Evolutionary conservation across 2,113 vertebrate species (phyloP).

Genomic region (Cinclus mexicanus): DNA sequence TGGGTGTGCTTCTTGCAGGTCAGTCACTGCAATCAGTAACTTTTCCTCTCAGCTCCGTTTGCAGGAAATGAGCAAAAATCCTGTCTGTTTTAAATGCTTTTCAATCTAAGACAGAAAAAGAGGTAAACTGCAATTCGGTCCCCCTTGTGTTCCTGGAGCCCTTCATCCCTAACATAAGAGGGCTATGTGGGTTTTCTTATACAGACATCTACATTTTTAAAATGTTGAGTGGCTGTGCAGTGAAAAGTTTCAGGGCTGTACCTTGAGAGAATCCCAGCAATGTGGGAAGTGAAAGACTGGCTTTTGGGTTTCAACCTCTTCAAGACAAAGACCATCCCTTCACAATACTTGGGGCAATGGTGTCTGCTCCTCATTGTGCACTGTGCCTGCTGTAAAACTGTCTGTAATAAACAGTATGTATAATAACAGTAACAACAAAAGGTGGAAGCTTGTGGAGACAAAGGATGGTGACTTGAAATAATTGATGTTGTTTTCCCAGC

Average conservation of each 20-base stretch:
- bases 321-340: not conserved
- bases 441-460: slow-evolving; percentile 28
- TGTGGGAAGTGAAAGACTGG: not conserved
- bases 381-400: not conserved
- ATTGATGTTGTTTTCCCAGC: slow-evolving; percentile 27
- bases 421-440: slow-evolving; percentile 38
- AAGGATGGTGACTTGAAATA: not conserved
- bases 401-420: not conserved
- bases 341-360: not conserved
- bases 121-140: not conserved
- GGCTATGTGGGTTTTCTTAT: fast-evolving
- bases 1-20: not conserved
- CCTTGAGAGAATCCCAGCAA: not conserved
- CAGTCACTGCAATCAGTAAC: not conserved
- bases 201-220: not conserved
- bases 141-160: not conserved
- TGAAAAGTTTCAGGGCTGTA: not conserved
- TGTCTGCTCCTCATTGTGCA: not conserved
- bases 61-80: slow-evolving; percentile 12
- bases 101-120: not conserved
- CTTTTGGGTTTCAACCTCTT: not conserved
- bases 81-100: not conserved
- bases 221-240: not conserved
- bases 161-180: not conserved
- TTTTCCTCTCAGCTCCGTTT: not conserved